Percentiles rank a stretch among this genome's conserved stretches.
These are phyloP conservation scores for Bhutanitis thaidina DNA, from an alignment of 2,888 invertebrate species.

Conservation along the genomic window DNA sequence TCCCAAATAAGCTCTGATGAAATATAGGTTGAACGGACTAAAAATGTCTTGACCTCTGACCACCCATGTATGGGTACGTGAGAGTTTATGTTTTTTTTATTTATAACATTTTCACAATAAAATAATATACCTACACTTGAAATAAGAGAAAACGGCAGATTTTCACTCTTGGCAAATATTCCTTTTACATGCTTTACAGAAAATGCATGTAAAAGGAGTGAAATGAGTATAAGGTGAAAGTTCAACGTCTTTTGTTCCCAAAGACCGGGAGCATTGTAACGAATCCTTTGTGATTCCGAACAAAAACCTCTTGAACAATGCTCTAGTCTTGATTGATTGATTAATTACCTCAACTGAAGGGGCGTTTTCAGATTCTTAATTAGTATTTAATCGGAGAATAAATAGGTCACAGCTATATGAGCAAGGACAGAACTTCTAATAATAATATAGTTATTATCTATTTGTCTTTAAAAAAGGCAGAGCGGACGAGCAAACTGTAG, in stretches of 20 bases:
- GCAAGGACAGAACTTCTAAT: too few species aligned
- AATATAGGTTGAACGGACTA: too few species aligned
- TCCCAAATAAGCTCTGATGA: too few species aligned
- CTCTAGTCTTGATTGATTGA: constrained; percentile 53
- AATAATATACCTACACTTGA: too few species aligned
- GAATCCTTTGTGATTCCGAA: constrained; percentile 51
- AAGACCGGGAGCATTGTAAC: constrained; percentile 41
- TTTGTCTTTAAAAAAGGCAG: too few species aligned
- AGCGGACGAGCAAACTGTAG: too few species aligned
- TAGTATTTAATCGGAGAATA: constrained; percentile 11
- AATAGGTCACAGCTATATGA: background rate
- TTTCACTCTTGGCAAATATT: background rate
- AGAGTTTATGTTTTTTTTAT: too few species aligned
- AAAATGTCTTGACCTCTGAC: too few species aligned
- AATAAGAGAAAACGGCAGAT: too few species aligned
- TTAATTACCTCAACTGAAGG: constrained; percentile 53
- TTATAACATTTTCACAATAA: too few species aligned
- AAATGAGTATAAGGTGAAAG: constrained; percentile 48
- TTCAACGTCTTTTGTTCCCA: constrained; percentile 46
- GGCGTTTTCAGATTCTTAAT: constrained; percentile 20
- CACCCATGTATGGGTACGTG: too few species aligned
- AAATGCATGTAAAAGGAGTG: constrained; percentile 40
- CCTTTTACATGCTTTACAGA: constrained; percentile 22
- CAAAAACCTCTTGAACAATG: constrained; percentile 58
- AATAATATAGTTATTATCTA: too few species aligned